phyloP scores from a whole-genome alignment of 2,797 vertebrate genomes.

The Hippoglossus hippoglossus region DNA sequence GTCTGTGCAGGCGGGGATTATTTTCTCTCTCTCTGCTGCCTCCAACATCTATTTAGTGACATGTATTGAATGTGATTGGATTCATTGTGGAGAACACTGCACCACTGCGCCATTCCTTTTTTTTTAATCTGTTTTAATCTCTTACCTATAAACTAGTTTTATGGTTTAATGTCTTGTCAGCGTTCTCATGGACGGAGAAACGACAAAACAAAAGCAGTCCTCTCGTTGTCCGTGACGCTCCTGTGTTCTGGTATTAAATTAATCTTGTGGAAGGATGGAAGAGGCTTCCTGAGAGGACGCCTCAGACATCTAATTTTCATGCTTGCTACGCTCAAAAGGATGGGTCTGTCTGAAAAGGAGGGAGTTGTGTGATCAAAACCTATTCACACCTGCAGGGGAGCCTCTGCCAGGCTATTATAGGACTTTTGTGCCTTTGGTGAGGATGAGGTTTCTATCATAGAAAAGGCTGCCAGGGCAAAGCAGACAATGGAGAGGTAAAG shows the following conservation, averaged over 20 bases:
- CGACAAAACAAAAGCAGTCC: background rate
- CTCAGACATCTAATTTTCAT: constrained; percentile 51
- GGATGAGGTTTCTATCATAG: constrained; percentile 52
- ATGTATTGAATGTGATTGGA: constrained; percentile 8
- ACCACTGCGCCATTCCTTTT: constrained; percentile 11
- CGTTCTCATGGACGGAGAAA: constrained; percentile 7
- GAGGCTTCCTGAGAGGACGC: constrained; percentile 27
- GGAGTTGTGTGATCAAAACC: constrained; percentile 50
- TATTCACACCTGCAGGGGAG: constrained; percentile 57
- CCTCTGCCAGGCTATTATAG: constrained; percentile 30
- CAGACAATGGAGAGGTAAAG: constrained; percentile 15
- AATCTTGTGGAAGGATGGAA: constrained; percentile 36
- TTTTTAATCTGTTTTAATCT: background rate
- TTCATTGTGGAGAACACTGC: background rate
- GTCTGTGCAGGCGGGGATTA: background rate
- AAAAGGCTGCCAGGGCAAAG: constrained; percentile 29
- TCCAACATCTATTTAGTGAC: background rate
- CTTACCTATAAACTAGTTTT: constrained; percentile 1
- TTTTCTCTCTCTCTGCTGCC: constrained; percentile 5
- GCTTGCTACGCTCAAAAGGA: constrained; percentile 31
- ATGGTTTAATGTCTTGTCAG: background rate
- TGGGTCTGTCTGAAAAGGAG: constrained; percentile 31
- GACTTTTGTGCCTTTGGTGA: constrained; percentile 39
- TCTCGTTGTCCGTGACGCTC: constrained; percentile 10
- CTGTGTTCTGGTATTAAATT: constrained; percentile 38